phyloP scores from a whole-genome alignment of 2,797 vertebrate species.

The Eulemur coronatus region DNA sequence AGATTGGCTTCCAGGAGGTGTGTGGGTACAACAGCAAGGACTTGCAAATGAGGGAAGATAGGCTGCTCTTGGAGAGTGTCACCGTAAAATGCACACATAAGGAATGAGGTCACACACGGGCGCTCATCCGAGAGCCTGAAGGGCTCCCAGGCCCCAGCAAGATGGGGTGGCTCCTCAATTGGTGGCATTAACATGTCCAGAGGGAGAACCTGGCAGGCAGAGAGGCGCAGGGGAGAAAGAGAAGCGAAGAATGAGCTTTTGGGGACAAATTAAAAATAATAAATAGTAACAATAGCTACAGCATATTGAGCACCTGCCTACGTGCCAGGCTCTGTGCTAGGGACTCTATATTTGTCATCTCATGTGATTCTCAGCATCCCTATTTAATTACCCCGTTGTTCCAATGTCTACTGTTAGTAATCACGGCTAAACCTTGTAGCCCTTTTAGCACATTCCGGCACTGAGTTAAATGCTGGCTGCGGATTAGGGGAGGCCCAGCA shows the following conservation, averaged over 20 bases:
- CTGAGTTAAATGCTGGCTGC: accelerated
- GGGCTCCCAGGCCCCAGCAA: no score
- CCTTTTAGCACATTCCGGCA: no score
- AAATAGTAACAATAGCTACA: accelerated
- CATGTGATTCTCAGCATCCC: not conserved
- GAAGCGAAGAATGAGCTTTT: not conserved
- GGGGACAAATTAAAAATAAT: not conserved
- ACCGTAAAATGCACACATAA: accelerated
- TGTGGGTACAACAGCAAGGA: not conserved
- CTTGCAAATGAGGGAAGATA: not conserved
- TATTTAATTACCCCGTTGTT: accelerated
- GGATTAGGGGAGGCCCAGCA: not conserved
- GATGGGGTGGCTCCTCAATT: not conserved
- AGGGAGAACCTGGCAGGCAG: not conserved
- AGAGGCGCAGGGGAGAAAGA: not conserved
- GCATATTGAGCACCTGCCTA: not conserved
- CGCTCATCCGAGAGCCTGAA: not conserved
- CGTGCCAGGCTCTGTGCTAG: not conserved
- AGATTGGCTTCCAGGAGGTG: not conserved
- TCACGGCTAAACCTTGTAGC: not conserved
- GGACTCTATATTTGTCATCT: not conserved
- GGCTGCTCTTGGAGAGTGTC: not conserved
- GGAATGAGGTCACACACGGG: accelerated
- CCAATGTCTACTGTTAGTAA: not conserved
- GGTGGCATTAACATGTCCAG: not conserved